These are phyloP conservation scores for Morone chrysops DNA, from an alignment of 2,113 vertebrate genomes.

Conservation along the genomic window DNA sequence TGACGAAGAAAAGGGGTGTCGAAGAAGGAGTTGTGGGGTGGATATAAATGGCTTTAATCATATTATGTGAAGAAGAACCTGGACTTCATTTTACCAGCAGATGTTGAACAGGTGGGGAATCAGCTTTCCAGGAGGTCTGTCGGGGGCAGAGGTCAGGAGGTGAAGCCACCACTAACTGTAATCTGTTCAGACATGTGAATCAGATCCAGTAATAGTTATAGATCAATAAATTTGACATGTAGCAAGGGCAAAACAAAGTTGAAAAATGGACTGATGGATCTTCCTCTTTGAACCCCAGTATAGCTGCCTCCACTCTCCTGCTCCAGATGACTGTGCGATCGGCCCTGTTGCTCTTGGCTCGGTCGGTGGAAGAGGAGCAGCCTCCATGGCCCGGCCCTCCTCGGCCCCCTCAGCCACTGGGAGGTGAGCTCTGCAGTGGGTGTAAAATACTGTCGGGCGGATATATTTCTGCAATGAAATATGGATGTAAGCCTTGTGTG, in stretches of 20 bases:
- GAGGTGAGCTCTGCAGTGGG: conserved; percentile 65
- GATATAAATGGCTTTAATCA: conserved; percentile 33
- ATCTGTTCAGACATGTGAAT: not conserved
- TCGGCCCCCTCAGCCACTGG: conserved; percentile 47
- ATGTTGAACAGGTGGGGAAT: conserved; percentile 55
- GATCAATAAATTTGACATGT: conserved; percentile 17
- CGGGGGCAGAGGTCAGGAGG: conserved; percentile 8
- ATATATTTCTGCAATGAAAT: conserved; percentile 82
- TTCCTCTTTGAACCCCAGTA: conserved; percentile 11
- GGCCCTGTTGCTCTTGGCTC: conserved; percentile 67
- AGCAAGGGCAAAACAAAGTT: not conserved
- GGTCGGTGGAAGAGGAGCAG: conserved; percentile 41
- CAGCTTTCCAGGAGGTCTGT: conserved; percentile 16
- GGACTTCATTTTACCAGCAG: conserved; percentile 45
- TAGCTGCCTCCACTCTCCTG: not conserved
- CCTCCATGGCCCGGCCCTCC: conserved; percentile 38
- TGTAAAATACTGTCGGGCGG: conserved; percentile 72
- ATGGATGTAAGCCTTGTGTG: conserved; percentile 74
- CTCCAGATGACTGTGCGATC: conserved; percentile 53
- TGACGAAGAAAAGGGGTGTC: conserved; percentile 29
- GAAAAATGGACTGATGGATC: conserved; percentile 2
- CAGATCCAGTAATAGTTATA: conserved; percentile 11
- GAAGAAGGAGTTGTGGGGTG: conserved; percentile 15
- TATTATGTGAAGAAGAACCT: conserved; percentile 40
- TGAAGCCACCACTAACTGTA: conserved; percentile 19